These are phyloP conservation scores for Chromis chromis DNA, from an alignment of 2,797 vertebrate genomes.

Conservation along the genomic window DNA sequence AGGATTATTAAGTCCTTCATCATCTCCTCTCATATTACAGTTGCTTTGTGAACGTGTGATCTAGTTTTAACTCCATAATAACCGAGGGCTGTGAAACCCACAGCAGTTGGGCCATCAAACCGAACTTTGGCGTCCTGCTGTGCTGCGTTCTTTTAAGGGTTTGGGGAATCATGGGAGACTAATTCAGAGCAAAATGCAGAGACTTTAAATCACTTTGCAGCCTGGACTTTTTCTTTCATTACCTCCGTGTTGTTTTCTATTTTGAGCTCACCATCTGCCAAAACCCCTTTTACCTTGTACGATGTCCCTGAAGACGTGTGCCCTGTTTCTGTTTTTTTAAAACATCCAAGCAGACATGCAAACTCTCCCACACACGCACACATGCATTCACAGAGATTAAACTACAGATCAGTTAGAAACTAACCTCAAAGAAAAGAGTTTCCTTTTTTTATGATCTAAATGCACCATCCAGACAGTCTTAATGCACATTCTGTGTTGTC, in stretches of 20 bases:
- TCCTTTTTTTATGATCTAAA: background rate
- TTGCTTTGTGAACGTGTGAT: constrained; percentile 36
- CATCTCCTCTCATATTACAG: constrained; percentile 31
- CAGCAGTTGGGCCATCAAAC: constrained; percentile 14
- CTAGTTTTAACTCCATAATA: constrained; percentile 36
- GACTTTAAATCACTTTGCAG: constrained; percentile 45
- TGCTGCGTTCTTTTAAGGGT: constrained; percentile 46
- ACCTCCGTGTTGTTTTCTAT: constrained; percentile 57
- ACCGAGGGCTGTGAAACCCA: constrained; percentile 22
- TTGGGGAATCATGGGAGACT: constrained; percentile 41
- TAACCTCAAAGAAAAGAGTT: constrained; percentile 3
- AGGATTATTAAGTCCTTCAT: constrained; percentile 50
- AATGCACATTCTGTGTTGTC: constrained; percentile 20
- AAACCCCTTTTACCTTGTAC: constrained; percentile 43
- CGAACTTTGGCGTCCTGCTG: constrained; percentile 38
- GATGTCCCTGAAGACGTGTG: constrained; percentile 40
- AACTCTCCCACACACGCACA: background rate
- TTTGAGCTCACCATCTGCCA: constrained; percentile 23
- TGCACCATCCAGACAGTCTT: background rate
- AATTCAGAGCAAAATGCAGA: constrained; percentile 44
- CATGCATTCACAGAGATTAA: background rate
- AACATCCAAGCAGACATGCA: constrained; percentile 20
- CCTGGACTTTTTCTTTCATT: constrained; percentile 49
- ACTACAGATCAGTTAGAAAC: constrained; percentile 15
- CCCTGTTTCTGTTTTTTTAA: constrained; percentile 35